Evolutionary conservation across 1,140 invertebrate species (phyloP).

Genomic region (Drosophila suzukii): DNA sequence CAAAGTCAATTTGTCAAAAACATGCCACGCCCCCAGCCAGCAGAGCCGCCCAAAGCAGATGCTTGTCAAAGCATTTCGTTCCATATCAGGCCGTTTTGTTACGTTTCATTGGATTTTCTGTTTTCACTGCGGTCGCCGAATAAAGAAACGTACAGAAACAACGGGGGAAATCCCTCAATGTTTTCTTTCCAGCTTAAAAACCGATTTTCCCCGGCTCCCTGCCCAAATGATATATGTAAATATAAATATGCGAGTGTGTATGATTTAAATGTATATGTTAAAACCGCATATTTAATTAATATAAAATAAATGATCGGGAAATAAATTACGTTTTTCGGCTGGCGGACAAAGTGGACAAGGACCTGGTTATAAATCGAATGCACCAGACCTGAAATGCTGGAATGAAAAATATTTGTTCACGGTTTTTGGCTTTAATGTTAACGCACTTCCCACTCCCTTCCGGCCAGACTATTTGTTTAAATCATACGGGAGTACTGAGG

Average conservation of each 20-base stretch:
- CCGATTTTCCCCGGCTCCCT: conserved; percentile 48
- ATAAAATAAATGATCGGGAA: conserved; percentile 78
- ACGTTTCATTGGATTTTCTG: conserved; percentile 35
- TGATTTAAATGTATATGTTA: conserved; percentile 40
- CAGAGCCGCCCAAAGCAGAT: conserved; percentile 27
- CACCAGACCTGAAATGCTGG: conserved; percentile 65
- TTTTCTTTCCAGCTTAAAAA: conserved; percentile 69
- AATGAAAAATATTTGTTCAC: conserved; percentile 61
- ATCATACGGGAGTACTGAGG: conserved; percentile 20
- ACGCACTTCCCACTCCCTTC: not conserved
- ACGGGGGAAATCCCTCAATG: conserved; percentile 51
- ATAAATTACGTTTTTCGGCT: conserved; percentile 55
- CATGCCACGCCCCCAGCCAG: conserved; percentile 42
- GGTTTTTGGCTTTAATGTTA: conserved; percentile 39
- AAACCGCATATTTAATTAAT: conserved; percentile 78
- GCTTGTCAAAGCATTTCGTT: conserved; percentile 57
- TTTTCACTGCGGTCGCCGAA: conserved; percentile 15
- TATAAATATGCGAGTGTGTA: conserved; percentile 42
- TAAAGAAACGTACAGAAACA: conserved; percentile 11
- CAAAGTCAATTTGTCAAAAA: conserved; percentile 80
- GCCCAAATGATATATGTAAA: conserved; percentile 28
- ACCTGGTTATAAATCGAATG: conserved; percentile 9
- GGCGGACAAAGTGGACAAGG: conserved; percentile 2
- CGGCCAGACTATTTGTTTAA: conserved; percentile 41
- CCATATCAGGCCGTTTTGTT: conserved; percentile 21